These are phyloP conservation scores for Acridotheres tristis DNA, from an alignment of 2,797 vertebrate genomes.

Conservation along the genomic window DNA sequence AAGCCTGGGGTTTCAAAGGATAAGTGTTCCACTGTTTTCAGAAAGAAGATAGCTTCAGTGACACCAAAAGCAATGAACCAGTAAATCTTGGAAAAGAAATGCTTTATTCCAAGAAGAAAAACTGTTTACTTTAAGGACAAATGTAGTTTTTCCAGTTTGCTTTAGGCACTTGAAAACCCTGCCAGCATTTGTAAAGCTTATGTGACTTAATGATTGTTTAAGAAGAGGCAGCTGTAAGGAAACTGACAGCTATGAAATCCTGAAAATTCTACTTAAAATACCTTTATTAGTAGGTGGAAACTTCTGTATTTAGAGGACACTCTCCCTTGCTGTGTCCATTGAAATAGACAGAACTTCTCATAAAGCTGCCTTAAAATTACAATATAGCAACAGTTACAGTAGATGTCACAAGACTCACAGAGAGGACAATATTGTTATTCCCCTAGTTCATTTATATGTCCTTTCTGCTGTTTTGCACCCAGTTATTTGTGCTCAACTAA, in stretches of 20 bases:
- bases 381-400: background rate
- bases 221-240: background rate
- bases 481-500: background rate
- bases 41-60: background rate
- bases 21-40: background rate
- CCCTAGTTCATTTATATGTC: background rate
- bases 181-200: background rate
- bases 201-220: background rate
- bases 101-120: background rate
- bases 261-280: background rate
- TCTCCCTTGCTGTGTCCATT: background rate
- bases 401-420: background rate
- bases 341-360: background rate
- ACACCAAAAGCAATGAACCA: background rate
- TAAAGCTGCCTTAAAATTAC: background rate
- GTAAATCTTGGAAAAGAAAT: background rate
- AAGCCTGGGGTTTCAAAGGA: background rate
- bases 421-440: background rate
- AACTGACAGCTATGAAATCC: background rate
- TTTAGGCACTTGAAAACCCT: background rate
- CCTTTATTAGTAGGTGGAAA: background rate
- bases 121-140: background rate
- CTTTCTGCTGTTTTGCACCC: background rate
- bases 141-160: background rate
- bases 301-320: background rate